These are phyloP conservation scores for Drosophila nigrodunni DNA, from an alignment of 1,140 invertebrate genomes.

Conservation along the genomic window DNA sequence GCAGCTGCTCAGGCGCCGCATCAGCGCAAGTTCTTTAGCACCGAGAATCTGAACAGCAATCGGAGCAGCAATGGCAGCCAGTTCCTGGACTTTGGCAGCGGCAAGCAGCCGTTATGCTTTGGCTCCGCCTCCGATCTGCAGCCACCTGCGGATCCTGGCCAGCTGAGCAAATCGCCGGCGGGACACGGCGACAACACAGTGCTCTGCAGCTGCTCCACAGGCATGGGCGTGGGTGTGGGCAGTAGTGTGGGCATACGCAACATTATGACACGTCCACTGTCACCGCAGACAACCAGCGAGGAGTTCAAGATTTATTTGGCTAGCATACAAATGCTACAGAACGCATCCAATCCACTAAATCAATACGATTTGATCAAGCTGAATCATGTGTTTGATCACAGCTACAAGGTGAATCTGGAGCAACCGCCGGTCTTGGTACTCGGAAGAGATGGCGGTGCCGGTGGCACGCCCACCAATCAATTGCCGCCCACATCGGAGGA, in stretches of 20 bases:
- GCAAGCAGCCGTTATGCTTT: slow-evolving; percentile 68
- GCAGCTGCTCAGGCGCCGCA: slow-evolving; percentile 73
- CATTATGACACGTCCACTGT: slow-evolving; percentile 87
- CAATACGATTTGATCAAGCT: slow-evolving; percentile 86
- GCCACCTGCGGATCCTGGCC: slow-evolving; percentile 40
- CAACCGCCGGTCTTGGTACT: slow-evolving; percentile 63
- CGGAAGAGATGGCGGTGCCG: slow-evolving; percentile 62
- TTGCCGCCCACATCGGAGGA: slow-evolving; percentile 71
- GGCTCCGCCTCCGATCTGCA: slow-evolving; percentile 80
- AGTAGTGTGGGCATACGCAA: slow-evolving; percentile 82
- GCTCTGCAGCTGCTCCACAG: slow-evolving; percentile 71
- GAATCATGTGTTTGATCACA: slow-evolving; percentile 87
- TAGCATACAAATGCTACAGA: slow-evolving; percentile 89
- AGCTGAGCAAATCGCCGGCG: slow-evolving; percentile 42
- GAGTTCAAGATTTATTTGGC: slow-evolving; percentile 89
- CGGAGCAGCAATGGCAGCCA: slow-evolving; percentile 46
- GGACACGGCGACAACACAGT: not conserved
- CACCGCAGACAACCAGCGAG: slow-evolving; percentile 87
- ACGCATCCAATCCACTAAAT: slow-evolving; percentile 87
- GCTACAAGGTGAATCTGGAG: slow-evolving; percentile 73
- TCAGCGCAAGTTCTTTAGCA: slow-evolving; percentile 83
- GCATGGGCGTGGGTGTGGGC: slow-evolving; percentile 43
- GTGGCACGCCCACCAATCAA: slow-evolving; percentile 63
- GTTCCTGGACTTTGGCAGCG: slow-evolving; percentile 52
- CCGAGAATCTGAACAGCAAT: slow-evolving; percentile 77